A percentile compares a stretch with the other conserved stretches of the same genome.
Conservation (phyloP, 2,888 invertebrate species). For the Portevinia maculata region DNA sequence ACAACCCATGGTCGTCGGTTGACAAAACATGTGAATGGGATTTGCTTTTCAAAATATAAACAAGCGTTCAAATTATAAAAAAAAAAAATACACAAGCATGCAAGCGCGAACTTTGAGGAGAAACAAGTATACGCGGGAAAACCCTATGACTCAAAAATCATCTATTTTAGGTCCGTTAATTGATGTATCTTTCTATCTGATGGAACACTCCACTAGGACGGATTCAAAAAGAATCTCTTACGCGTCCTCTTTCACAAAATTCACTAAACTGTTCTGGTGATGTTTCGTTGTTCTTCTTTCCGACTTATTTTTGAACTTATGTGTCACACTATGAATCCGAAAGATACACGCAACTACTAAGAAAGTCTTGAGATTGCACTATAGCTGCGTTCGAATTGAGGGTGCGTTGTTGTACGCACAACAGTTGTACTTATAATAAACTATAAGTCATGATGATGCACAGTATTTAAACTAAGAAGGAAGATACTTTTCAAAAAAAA, state of each 20-base stretch:
- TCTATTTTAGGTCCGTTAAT: slow-evolving; percentile 71
- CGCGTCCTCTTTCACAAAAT: slow-evolving; percentile 39
- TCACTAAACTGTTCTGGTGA: slow-evolving; percentile 51
- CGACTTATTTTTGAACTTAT: slow-evolving; percentile 72
- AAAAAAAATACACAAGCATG: slow-evolving; percentile 5
- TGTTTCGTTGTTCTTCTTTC: slow-evolving; percentile 66
- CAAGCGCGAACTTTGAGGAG: slow-evolving; percentile 19
- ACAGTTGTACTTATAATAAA: slow-evolving; percentile 81
- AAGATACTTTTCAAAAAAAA: slow-evolving; percentile 62
- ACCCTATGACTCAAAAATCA: slow-evolving; percentile 78
- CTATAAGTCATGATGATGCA: slow-evolving; percentile 78
- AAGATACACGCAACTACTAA: slow-evolving; percentile 47
- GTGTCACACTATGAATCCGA: slow-evolving; percentile 58
- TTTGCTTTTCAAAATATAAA: slow-evolving; percentile 31
- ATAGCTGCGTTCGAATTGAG: slow-evolving; percentile 42
- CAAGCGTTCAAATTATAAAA: slow-evolving; percentile 31
- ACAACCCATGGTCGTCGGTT: slow-evolving; percentile 18
- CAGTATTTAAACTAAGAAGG: slow-evolving; percentile 80
- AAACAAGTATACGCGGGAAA: slow-evolving; percentile 80
- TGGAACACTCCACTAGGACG: slow-evolving; percentile 64
- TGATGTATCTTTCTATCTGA: slow-evolving; percentile 71
- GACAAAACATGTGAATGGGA: slow-evolving; percentile 32
- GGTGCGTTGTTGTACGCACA: slow-evolving; percentile 80
- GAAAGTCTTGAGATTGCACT: slow-evolving; percentile 37
- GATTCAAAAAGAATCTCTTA: slow-evolving; percentile 34